Evolutionary conservation across 1,140 invertebrate genomes (phyloP), one percentile per base, ranked within the genome.

Genomic region (Leptoteleia sp.): DNA sequence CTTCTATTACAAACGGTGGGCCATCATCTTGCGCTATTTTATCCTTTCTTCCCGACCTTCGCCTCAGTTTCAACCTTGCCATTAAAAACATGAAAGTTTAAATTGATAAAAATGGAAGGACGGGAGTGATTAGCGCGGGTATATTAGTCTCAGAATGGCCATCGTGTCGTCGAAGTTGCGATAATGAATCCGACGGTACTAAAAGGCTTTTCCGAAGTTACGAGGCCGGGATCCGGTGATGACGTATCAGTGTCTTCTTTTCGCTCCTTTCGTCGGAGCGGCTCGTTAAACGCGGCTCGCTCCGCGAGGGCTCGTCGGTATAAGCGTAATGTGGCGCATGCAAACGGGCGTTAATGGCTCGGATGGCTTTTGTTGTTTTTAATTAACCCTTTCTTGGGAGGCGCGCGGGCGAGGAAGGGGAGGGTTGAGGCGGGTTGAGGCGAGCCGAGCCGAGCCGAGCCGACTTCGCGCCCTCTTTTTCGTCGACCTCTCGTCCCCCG

Each of bases 301-400:
- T 54, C 47, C 62, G 47, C 72, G 81, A 57, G 72, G 81, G 38
- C 70, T 54, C 17, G 52, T 67, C 83, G 80, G 82, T 79, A 84
- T 88, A 86, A 89, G 84, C 81, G 81, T 86, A 87, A 88, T 79
- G 85, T 62, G 71, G 83, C 83, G 89, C 88, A 90, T 89, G 89
- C 88, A 89, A 90, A 90, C 89, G 85, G 84, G 82, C 86, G 87
- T 86, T 90, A 90, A 90, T 89, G 84, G 87, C 84, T 42, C 79
- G 84, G 81, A 88, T 87, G 82, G 87, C 89, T 89, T 90, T 90
- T 89, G 87, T 89, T 90, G 84, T 90, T 90, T 89, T 90, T 90
- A 89, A 89, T 90, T 89, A 89, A 90, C 89, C 89, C 89, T 89
- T 90, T 89, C 87, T 89, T 90, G 3, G 85, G 84, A 81, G 52